Evolutionary conservation across 2,888 invertebrate species (phyloP).

Genomic region (Argyresthia albistria): DNA sequence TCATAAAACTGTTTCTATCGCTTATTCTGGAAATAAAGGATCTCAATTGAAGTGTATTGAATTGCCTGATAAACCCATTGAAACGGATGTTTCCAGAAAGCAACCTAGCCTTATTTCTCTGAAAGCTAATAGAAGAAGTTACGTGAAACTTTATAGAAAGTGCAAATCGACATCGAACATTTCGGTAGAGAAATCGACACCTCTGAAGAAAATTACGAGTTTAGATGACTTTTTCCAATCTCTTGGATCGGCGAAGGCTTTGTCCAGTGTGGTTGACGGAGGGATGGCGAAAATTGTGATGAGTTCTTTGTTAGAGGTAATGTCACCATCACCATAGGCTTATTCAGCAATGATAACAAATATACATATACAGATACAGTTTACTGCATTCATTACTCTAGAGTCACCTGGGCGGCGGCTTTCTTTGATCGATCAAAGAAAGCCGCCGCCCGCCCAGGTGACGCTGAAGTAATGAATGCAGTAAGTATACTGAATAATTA

Average conservation of each 20-base stretch:
- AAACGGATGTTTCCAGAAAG: too few relatives aligned
- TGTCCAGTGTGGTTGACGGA: conserved; percentile 37
- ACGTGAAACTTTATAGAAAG: conserved; percentile 36
- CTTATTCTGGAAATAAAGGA: too few relatives aligned
- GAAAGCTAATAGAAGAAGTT: conserved; percentile 21
- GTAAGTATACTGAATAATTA: too few relatives aligned
- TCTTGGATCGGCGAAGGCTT: conserved; percentile 33
- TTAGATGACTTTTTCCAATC: conserved; percentile 49
- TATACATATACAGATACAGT: too few relatives aligned
- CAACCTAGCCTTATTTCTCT: not conserved
- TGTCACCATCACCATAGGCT: not conserved
- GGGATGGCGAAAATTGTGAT: conserved; percentile 32
- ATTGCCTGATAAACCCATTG: too few relatives aligned
- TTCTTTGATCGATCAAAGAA: too few relatives aligned
- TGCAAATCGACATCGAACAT: conserved; percentile 40
- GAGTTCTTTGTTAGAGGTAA: conserved; percentile 37
- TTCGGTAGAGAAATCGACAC: conserved; percentile 21
- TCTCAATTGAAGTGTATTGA: too few relatives aligned
- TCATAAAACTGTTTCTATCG: not conserved
- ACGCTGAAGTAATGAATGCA: too few relatives aligned
- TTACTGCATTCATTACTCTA: too few relatives aligned
- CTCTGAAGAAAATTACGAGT: conserved; percentile 35
- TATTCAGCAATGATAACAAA: too few relatives aligned
- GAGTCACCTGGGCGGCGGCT: too few relatives aligned
- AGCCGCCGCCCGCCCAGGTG: too few relatives aligned